These are phyloP conservation scores for Diarsia rubi DNA, from an alignment of 2,888 invertebrate species.

Conservation along the genomic window DNA sequence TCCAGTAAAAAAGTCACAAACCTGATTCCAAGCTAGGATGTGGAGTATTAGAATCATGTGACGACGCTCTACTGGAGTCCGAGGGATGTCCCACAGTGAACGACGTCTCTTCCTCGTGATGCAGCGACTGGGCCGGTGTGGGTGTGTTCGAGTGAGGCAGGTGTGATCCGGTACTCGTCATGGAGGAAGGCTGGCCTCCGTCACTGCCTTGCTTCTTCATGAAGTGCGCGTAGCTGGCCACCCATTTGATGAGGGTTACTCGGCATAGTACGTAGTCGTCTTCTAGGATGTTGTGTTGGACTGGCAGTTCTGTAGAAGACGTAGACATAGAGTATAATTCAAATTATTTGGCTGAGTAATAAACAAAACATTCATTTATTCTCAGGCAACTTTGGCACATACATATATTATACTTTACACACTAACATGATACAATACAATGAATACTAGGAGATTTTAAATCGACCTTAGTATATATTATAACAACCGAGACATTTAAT, in stretches of 20 bases:
- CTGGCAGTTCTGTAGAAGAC: slow-evolving; percentile 92
- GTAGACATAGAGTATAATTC: neutral
- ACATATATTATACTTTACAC: too few species aligned
- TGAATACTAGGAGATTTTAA: neutral
- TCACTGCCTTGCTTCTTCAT: slow-evolving; percentile 92
- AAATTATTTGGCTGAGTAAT: neutral
- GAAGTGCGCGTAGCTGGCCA: slow-evolving; percentile 95
- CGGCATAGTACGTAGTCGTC: slow-evolving; percentile 93
- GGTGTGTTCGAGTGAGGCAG: slow-evolving; percentile 83
- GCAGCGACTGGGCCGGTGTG: slow-evolving; percentile 83
- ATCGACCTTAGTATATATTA: neutral
- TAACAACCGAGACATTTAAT: neutral
- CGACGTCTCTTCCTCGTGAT: slow-evolving; percentile 88
- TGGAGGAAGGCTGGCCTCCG: slow-evolving; percentile 86
- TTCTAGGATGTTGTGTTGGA: slow-evolving; percentile 93
- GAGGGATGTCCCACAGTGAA: slow-evolving; percentile 87
- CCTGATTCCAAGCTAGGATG: slow-evolving; percentile 92
- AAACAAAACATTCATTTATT: too few species aligned
- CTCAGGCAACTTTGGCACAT: too few species aligned
- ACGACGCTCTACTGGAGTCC: slow-evolving; percentile 88
- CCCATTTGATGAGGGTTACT: slow-evolving; percentile 97
- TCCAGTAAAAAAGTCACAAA: slow-evolving; percentile 67
- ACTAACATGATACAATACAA: too few species aligned
- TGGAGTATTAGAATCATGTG: slow-evolving; percentile 89
- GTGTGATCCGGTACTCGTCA: slow-evolving; percentile 87